phyloP scores from a whole-genome alignment of 2,113 vertebrate species.

The Limanda limanda region DNA sequence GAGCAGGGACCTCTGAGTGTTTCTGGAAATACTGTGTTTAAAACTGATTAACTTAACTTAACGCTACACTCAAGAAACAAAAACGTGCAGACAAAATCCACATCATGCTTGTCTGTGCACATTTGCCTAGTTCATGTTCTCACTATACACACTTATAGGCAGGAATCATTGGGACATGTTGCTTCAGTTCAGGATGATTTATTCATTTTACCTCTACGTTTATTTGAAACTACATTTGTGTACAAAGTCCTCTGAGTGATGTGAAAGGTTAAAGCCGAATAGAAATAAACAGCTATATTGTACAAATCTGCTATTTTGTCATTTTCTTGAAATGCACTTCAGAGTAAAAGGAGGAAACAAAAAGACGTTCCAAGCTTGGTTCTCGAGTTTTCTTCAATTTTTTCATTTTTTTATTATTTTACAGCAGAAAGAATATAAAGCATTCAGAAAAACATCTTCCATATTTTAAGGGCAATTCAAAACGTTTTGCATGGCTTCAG shows the following conservation, averaged over 20 bases:
- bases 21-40: constrained; percentile 86
- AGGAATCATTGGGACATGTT: constrained; percentile 29
- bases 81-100: no score
- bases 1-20: constrained; percentile 77
- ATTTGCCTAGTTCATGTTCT: neutral
- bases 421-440: constrained; percentile 99
- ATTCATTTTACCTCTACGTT: neutral
- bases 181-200: neutral
- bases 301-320: constrained; percentile 6
- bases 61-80: neutral
- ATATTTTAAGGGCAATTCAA: constrained; percentile 99
- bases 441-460: constrained; percentile 99
- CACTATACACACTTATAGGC: constrained; percentile 24
- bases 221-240: constrained; percentile 27
- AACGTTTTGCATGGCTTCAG: constrained; percentile 99
- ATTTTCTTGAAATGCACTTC: neutral
- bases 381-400: constrained; percentile 90
- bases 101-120: constrained; percentile 12
- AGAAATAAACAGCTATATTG: constrained; percentile 59
- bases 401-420: constrained; percentile 98
- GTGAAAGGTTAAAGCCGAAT: neutral
- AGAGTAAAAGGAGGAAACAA: constrained; percentile 48
- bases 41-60: neutral
- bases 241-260: no score
- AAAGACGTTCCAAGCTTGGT: constrained; percentile 55